Conservation (phyloP, 2,888 invertebrate species). For the Gymnocheta viridis region DNA sequence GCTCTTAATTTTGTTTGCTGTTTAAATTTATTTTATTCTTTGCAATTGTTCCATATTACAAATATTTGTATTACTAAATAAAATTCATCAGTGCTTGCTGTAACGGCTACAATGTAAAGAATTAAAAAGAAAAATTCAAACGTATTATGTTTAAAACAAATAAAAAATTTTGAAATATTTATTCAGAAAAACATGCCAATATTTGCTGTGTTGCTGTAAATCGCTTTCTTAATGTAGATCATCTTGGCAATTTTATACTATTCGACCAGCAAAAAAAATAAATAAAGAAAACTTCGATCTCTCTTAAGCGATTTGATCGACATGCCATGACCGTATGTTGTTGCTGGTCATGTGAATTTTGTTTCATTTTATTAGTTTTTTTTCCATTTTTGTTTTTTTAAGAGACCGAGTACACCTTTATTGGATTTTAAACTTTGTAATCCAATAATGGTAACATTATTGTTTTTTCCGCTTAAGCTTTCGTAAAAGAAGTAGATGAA, state of each 20-base stretch:
- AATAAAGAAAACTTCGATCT: constrained; percentile 42
- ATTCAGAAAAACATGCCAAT: background rate
- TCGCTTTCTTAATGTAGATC: constrained; percentile 55
- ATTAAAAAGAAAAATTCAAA: constrained; percentile 3
- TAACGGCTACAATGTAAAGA: no score
- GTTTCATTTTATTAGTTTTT: background rate
- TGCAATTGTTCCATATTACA: no score
- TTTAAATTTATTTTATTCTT: no score
- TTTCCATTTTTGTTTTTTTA: no score
- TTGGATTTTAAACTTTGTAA: constrained; percentile 8
- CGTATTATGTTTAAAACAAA: background rate
- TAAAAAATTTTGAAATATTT: background rate
- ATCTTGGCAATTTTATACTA: background rate
- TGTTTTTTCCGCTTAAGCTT: background rate
- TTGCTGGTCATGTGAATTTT: constrained; percentile 57
- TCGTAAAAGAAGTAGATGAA: background rate
- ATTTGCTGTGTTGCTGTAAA: constrained; percentile 19
- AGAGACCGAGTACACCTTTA: background rate
- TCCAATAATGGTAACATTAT: constrained; percentile 18
- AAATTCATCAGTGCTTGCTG: no score
- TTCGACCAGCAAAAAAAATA: background rate
- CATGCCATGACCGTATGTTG: constrained; percentile 45
- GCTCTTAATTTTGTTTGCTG: no score
- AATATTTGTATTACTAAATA: no score
- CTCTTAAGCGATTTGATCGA: constrained; percentile 54